Base-by-base conservation (phyloP, 1,140 invertebrate species). In the Papilio polytes region DNA sequence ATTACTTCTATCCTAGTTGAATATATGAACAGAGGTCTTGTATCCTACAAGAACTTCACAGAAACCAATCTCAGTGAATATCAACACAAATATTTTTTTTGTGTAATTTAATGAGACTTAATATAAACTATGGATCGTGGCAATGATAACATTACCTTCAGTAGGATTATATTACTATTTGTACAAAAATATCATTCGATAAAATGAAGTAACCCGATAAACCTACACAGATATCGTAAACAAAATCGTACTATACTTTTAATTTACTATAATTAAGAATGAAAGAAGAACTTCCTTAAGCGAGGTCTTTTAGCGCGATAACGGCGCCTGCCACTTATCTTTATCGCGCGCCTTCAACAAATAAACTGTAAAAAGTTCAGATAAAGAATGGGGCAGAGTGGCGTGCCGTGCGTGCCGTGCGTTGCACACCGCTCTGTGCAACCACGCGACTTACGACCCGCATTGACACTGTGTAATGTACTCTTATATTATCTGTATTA, bases 281-380 rank as follows among this genome's bases (percentile, higher is more conserved):
- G 36, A 83, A 77, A 83, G 86, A 86, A 82, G 80, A 85, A 90
- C 85, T 90, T 91, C 91, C 87, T 89, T 81, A 86, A 88, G 84
- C 87, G 82, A 89, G 86, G 79, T 89, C 80, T 91, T 90, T 89
- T 89, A 83, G 87, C 84, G 86, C 89, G 89, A 92, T 89, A 91
- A 80, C 87, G 88, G 86, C 89, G 89, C 87, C 91, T 87, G 84
- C 88, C 90, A 92, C 90, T 91, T 94, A 92, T 92, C 91, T 91
- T 89, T 91, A 93, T 92, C 92, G 90, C 89, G 89, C 88, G 88
- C 91, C 90, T 91, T 92, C 87, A 88, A 90, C 91, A 94, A 94
- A 94, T 92, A 94, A 92, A 89, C 85, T 92, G 87, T 90, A 91
- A 91, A 92, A 85, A 87, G 53, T 56, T 9, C 87, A 92, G 89